Percentiles rank a stretch among this genome's conserved stretches.
phyloP scores from a whole-genome alignment of 2,888 invertebrate genomes.

The Stenodema calcarata region DNA sequence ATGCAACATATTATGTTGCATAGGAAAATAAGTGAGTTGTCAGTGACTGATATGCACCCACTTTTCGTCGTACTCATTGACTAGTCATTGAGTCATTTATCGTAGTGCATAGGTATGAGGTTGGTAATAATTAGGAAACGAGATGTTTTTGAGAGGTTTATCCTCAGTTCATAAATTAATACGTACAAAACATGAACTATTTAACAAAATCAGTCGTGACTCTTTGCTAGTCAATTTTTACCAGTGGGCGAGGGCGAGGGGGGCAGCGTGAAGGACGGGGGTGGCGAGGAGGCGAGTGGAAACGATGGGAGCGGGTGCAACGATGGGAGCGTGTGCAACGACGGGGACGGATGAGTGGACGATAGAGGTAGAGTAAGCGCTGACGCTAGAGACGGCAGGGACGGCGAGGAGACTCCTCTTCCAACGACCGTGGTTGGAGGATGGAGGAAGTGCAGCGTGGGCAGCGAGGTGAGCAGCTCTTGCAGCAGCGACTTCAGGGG shows the following conservation, averaged over 20 bases:
- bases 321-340: conserved; percentile 15
- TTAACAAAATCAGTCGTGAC: conserved; percentile 34
- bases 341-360: conserved; percentile 41
- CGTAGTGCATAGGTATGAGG: too few species aligned
- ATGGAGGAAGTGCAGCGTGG: conserved; percentile 63
- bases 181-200: conserved; percentile 7
- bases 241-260: conserved; percentile 37
- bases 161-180: conserved; percentile 27
- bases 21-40: too few species aligned
- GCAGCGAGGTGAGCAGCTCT: conserved; percentile 69
- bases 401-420: conserved; percentile 11
- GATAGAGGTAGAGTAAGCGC: conserved; percentile 31
- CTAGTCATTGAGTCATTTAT: too few species aligned
- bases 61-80: too few species aligned
- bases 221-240: conserved; percentile 36
- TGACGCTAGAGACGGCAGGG: conserved; percentile 20
- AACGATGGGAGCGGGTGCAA: conserved; percentile 29
- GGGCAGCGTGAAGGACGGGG: conserved; percentile 40
- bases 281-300: neutral
- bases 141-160: conserved; percentile 27
- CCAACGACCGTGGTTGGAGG: conserved; percentile 19
- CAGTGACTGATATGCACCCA: too few species aligned
- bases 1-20: too few species aligned
- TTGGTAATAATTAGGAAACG: neutral
- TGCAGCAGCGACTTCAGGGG: conserved; percentile 69